Percentiles rank a stretch among this genome's conserved stretches.
phyloP scores from a whole-genome alignment of 2,888 invertebrate genomes.

The Ophion slaviceki region DNA sequence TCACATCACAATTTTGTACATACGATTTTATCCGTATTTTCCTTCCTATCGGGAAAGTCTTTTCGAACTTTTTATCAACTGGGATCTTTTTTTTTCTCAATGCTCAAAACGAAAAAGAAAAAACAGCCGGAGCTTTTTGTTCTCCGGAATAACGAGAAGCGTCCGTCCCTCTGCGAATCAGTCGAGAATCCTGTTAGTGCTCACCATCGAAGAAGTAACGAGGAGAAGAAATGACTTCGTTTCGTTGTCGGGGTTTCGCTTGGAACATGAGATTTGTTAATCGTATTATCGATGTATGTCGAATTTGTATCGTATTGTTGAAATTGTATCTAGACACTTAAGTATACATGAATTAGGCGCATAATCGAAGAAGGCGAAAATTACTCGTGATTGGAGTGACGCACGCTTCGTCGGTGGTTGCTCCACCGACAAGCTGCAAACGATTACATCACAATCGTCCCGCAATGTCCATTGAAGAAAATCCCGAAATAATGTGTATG shows the following conservation, averaged over 20 bases:
- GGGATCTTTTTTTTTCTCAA: too few relatives aligned
- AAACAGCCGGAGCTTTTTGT: too few relatives aligned
- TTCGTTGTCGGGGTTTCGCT: constrained; percentile 60
- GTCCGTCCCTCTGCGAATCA: not conserved
- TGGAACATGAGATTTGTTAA: constrained; percentile 59
- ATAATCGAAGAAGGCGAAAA: not conserved
- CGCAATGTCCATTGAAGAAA: not conserved
- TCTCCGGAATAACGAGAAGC: not conserved
- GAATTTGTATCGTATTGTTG: constrained; percentile 62
- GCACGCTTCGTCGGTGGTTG: constrained; percentile 25
- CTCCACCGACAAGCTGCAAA: constrained; percentile 53
- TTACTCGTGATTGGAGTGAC: constrained; percentile 33
- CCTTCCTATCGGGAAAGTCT: too few relatives aligned
- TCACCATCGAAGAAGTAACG: not conserved
- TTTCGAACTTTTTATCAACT: too few relatives aligned
- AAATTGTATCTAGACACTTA: constrained; percentile 60
- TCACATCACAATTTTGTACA: too few relatives aligned
- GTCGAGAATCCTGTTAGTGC: constrained; percentile 1
- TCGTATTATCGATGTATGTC: constrained; percentile 63
- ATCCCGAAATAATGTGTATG: not conserved
- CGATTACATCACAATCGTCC: constrained; percentile 59
- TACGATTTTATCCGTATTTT: too few relatives aligned
- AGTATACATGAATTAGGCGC: constrained; percentile 25
- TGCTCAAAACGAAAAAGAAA: too few relatives aligned
- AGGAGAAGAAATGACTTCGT: constrained; percentile 18